Base-by-base conservation (phyloP, 2,113 vertebrate genomes). In the Odontesthes bonariensis region DNA sequence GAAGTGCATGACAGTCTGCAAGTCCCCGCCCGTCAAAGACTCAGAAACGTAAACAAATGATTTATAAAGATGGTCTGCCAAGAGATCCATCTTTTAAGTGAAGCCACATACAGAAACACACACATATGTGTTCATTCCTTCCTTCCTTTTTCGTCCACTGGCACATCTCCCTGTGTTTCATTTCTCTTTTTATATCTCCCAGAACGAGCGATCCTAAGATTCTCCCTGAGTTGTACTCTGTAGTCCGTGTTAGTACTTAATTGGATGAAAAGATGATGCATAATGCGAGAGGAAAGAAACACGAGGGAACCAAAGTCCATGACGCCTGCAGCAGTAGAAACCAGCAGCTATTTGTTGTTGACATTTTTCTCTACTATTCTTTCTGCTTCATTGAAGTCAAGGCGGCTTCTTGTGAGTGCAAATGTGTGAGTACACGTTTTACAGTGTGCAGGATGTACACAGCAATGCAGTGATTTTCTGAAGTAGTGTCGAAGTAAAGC, bases 251-350 rank as follows among this genome's bases (percentile, higher is more conserved):
- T 88, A 86, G 77, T 83, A 86, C 88, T 89, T 93, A 93, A 92
- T 91, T 92, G 90, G 88, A 92, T 91, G 83, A 91, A 92, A 86
- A 90, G 78, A 90, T 83, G 78, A 92, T 86, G 83, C 86, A 91
- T 88, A 89, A 90, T 84, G 86, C 40, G 69, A 8, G 73, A 79
- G 70, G 81, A 84, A 46, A 84, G 81, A 86, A 87, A 90, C 87
- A 85, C 11, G 72, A 79, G 81, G 66, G 74, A 91, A 81, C 81
- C 73, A 72, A 86, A 83, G 90, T 91, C 89, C 84, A 82, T 60
- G 83, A 86, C 73, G 87, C 91, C 89, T 55, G 75, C 59, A 44
- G 90, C 90, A 68, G 69, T 33, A 84, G 71, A 88, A 91, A 91
- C 86, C 78, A 88, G 87, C 88, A 91, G 88, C 78, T 90, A 89